A percentile compares a stretch with the other conserved stretches of the same genome.
Evolutionary conservation across 2,113 vertebrate species (phyloP).

Genomic region (Chauna torquata): DNA sequence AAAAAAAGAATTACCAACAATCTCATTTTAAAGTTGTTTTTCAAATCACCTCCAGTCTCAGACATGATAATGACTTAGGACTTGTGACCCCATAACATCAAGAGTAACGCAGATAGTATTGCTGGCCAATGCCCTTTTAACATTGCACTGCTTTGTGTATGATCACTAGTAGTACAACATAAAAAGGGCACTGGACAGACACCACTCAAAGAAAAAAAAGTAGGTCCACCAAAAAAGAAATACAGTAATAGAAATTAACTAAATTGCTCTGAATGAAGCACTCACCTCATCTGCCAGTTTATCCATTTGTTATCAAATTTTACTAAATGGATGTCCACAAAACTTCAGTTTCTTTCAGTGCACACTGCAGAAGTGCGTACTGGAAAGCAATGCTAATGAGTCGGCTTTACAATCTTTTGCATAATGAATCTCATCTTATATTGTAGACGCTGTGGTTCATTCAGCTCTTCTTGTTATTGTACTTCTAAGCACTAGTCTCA

Average conservation of each 20-base stretch:
- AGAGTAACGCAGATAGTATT: conserved; percentile 47
- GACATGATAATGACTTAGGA: not conserved
- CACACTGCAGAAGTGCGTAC: not conserved
- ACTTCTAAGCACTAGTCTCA: not conserved
- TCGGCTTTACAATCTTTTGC: not conserved
- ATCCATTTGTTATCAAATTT: not conserved
- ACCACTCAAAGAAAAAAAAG: conserved; percentile 7
- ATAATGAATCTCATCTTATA: not conserved
- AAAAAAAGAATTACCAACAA: not conserved
- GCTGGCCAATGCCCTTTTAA: conserved; percentile 88
- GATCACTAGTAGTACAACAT: conserved; percentile 84
- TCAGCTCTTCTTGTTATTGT: not conserved
- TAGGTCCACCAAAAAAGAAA: not conserved
- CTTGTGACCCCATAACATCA: not conserved
- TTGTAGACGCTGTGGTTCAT: not conserved
- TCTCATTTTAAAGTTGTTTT: not conserved
- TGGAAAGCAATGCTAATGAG: not conserved
- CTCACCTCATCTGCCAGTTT: not conserved
- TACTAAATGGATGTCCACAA: not conserved
- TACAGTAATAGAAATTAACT: not conserved
- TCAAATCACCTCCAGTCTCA: not conserved
- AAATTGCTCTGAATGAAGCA: not conserved
- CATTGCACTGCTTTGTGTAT: conserved; percentile 82
- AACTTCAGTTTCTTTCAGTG: not conserved
- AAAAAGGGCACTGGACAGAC: conserved; percentile 85